Evolutionary conservation across 2,888 invertebrate genomes (phyloP).

Genomic region (Ichneumoninae sp.): DNA sequence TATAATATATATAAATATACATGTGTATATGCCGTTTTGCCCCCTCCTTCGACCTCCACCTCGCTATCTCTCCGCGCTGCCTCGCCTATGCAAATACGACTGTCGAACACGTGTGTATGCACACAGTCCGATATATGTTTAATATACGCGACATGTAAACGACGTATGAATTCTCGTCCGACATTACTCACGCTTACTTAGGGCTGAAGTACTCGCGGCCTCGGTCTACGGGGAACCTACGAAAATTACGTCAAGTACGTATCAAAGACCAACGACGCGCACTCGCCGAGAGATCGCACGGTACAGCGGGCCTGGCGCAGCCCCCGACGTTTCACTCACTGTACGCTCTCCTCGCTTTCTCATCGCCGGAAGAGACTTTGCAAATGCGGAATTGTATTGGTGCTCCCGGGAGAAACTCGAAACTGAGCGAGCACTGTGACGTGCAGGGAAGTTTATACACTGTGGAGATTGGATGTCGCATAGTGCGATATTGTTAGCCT

Average conservation of each 20-base stretch:
- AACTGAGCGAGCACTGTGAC: conserved; percentile 32
- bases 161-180: conserved; percentile 52
- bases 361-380: conserved; percentile 21
- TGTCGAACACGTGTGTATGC: conserved; percentile 26
- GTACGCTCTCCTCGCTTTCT: conserved; percentile 14
- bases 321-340: conserved; percentile 15
- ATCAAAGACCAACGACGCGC: conserved; percentile 15
- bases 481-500: not conserved
- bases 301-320: not conserved
- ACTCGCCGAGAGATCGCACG: not conserved
- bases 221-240: conserved; percentile 49
- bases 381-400: conserved; percentile 58
- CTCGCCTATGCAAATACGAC: conserved; percentile 36
- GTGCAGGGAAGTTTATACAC: conserved; percentile 38
- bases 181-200: conserved; percentile 49
- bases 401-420: conserved; percentile 46
- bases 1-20: conserved; percentile 31
- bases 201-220: conserved; percentile 32
- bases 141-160: conserved; percentile 52
- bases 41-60: conserved; percentile 26
- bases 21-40: conserved; percentile 31
- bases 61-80: conserved; percentile 15
- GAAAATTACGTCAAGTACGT: conserved; percentile 63
- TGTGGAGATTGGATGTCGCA: conserved; percentile 20
- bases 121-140: conserved; percentile 55